phyloP scores from a whole-genome alignment of 2,113 vertebrate species.

The Dromiciops gliroides region DNA sequence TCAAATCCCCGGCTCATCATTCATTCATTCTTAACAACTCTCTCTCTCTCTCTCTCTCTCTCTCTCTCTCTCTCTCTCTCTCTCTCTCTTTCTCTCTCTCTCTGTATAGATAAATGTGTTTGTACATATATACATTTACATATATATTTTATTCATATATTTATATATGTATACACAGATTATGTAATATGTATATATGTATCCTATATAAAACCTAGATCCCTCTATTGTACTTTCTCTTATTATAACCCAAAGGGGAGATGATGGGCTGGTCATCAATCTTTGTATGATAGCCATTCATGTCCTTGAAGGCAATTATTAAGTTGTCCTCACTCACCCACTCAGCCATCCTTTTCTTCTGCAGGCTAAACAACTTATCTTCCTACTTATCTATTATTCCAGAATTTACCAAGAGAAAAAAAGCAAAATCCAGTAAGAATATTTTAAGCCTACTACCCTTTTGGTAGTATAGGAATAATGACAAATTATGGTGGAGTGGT shows the following conservation, averaged over 20 bases:
- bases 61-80: too few relatives aligned
- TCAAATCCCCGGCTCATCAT: too few relatives aligned
- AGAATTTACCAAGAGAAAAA: conserved; percentile 50
- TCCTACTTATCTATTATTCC: conserved; percentile 44
- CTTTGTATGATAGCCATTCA: conserved; percentile 48
- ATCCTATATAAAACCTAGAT: background rate
- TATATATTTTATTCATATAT: too few relatives aligned
- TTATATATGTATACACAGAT: too few relatives aligned
- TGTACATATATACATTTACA: too few relatives aligned
- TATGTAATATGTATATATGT: too few relatives aligned
- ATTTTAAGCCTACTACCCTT: conserved; percentile 18
- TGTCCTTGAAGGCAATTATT: conserved; percentile 62
- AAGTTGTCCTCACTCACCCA: conserved; percentile 66
- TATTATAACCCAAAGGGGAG: conserved; percentile 43
- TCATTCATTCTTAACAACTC: background rate
- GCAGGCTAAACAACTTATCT: conserved; percentile 68
- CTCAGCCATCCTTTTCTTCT: conserved; percentile 59
- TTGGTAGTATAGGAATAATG: conserved; percentile 48
- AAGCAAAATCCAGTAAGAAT: background rate
- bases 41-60: background rate
- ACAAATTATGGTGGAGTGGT: conserved; percentile 5
- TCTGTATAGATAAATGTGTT: too few relatives aligned
- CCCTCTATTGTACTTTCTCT: conserved; percentile 58
- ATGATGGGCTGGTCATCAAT: conserved; percentile 55
- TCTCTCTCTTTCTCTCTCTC: too few relatives aligned